phyloP scores from a whole-genome alignment of 2,797 vertebrate species.

The Channa striata region DNA sequence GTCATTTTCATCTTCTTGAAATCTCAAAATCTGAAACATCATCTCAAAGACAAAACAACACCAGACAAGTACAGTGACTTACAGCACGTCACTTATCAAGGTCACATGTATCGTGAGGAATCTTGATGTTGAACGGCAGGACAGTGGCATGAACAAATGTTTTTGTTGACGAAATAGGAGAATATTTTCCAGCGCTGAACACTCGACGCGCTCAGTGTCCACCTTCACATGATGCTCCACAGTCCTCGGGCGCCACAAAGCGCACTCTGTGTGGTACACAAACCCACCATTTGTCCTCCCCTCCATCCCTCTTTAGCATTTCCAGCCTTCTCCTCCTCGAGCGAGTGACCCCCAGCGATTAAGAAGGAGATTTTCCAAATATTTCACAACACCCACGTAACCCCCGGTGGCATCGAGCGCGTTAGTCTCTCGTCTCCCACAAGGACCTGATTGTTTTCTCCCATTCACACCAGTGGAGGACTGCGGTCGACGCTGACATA shows the following conservation, averaged over 20 bases:
- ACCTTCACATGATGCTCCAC: slow-evolving; percentile 72
- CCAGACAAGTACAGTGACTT: no score
- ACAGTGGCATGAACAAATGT: slow-evolving; percentile 68
- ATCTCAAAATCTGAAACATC: no score
- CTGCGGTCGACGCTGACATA: slow-evolving; percentile 38
- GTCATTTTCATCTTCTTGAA: no score
- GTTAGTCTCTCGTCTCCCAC: slow-evolving; percentile 57
- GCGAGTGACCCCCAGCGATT: slow-evolving; percentile 64
- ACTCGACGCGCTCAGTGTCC: slow-evolving; percentile 64
- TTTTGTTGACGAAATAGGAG: slow-evolving; percentile 50
- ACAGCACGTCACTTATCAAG: no score
- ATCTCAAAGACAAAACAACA: no score
- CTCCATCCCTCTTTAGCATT: slow-evolving; percentile 75
- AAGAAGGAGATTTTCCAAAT: slow-evolving; percentile 81
- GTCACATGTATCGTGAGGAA: slow-evolving; percentile 41
- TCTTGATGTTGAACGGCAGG: slow-evolving; percentile 39
- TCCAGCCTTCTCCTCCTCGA: slow-evolving; percentile 71
- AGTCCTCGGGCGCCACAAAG: slow-evolving; percentile 73
- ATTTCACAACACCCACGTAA: slow-evolving; percentile 79
- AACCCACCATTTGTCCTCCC: slow-evolving; percentile 76
- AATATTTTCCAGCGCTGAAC: slow-evolving; percentile 38
- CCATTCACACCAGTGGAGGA: slow-evolving; percentile 29
- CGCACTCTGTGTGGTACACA: slow-evolving; percentile 77
- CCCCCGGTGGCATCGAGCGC: slow-evolving; percentile 56
- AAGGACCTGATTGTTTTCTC: slow-evolving; percentile 68